Evolutionary conservation across 53 echinoderm and acorn worm genomes (phyloP).

Genomic region (Antedon mediterranea): DNA sequence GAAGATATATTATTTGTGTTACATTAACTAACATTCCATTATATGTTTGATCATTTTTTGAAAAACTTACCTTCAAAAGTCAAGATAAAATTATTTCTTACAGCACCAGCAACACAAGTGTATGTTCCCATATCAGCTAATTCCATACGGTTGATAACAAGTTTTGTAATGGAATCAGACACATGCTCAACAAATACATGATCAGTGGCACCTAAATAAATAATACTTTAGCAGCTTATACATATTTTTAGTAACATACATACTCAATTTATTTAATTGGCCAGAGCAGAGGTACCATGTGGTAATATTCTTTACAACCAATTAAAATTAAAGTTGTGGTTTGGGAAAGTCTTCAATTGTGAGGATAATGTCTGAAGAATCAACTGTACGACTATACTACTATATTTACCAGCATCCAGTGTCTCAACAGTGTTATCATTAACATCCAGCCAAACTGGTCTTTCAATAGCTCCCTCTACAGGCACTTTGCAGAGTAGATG

Average conservation of each 20-base stretch:
- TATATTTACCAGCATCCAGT: background rate
- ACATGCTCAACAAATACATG: slow-evolving; percentile 35
- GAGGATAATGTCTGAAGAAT: no score
- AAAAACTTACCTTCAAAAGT: background rate
- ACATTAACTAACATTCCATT: no score
- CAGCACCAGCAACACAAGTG: slow-evolving; percentile 30
- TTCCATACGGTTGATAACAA: slow-evolving; percentile 43
- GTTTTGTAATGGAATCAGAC: slow-evolving; percentile 24
- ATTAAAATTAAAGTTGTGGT: no score
- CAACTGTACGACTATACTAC: no score
- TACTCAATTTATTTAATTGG: no score
- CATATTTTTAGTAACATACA: no score
- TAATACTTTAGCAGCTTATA: no score
- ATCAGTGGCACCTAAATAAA: slow-evolving; percentile 23
- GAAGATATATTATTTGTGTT: no score
- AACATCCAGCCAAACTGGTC: slow-evolving; percentile 16
- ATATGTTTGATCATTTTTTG: no score
- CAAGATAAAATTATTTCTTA: background rate
- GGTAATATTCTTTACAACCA: slow-evolving; percentile 6
- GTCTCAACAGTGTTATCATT: slow-evolving; percentile 8
- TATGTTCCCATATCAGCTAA: slow-evolving; percentile 53
- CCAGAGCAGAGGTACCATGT: no score
- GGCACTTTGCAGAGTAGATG: slow-evolving; percentile 31
- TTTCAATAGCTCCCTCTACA: slow-evolving; percentile 7
- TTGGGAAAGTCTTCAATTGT: no score